Conservation (phyloP, 2,113 vertebrate genomes). For the Lepus timidus region DNA sequence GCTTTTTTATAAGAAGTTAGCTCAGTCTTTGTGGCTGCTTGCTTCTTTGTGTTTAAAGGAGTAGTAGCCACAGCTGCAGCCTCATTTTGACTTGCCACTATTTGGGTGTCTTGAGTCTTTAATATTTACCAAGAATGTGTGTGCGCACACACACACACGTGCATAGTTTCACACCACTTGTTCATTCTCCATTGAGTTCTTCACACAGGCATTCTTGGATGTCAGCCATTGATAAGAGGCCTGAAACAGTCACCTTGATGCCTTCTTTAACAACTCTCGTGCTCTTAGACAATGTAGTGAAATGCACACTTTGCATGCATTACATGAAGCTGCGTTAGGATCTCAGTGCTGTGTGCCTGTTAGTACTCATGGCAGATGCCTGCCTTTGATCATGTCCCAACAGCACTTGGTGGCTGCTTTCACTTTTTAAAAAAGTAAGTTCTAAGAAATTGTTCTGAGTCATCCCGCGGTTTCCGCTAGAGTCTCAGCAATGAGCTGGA, state of each 20-base stretch:
- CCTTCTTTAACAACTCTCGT: background rate
- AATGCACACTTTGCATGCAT: rapidly evolving
- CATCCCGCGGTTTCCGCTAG: slow-evolving; percentile 16
- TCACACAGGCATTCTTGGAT: background rate
- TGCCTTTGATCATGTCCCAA: background rate
- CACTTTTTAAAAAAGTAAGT: background rate
- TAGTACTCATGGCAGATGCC: background rate
- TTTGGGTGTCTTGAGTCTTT: background rate
- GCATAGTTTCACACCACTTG: rapidly evolving
- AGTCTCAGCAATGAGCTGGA: background rate
- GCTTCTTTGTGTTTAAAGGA: background rate
- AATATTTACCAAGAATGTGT: background rate
- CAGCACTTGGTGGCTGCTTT: background rate
- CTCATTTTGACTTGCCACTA: background rate
- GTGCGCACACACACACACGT: no score
- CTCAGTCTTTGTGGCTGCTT: rapidly evolving
- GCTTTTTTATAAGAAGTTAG: background rate
- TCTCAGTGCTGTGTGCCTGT: background rate
- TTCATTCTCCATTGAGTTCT: no score
- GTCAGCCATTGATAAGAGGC: background rate
- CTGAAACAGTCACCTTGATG: rapidly evolving
- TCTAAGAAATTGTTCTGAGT: slow-evolving; percentile 33
- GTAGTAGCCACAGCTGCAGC: background rate
- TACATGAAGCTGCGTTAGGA: rapidly evolving
- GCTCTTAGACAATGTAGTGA: rapidly evolving